phyloP scores from a whole-genome alignment of 35 echinoderm and acorn worm genomes.

The Ophioderma brevispina region DNA sequence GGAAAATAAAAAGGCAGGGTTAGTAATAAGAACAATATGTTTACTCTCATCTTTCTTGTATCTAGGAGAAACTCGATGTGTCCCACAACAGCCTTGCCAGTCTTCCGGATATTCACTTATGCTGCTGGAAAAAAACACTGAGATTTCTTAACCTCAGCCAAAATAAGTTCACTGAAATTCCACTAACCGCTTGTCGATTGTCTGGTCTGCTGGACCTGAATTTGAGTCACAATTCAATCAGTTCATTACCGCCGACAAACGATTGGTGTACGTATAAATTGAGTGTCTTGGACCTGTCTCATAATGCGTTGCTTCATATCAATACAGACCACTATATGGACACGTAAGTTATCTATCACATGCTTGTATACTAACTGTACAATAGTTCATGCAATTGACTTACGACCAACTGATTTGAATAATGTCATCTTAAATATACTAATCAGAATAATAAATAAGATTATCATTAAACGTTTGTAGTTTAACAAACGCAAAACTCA shows the following conservation, averaged over 20 bases:
- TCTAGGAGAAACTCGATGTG: conserved; percentile 48
- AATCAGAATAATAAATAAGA: too few species aligned
- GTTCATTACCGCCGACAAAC: neutral
- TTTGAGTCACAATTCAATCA: conserved; percentile 42
- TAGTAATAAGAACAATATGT: too few species aligned
- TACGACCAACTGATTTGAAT: too few species aligned
- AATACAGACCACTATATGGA: neutral
- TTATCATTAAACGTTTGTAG: too few species aligned
- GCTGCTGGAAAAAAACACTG: conserved; percentile 46
- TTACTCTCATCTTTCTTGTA: too few species aligned
- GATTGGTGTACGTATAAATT: conserved; percentile 39
- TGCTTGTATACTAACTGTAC: too few species aligned
- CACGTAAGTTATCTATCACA: too few species aligned
- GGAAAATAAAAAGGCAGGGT: too few species aligned
- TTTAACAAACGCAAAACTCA: too few species aligned
- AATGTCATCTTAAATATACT: too few species aligned
- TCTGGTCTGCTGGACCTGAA: conserved; percentile 38
- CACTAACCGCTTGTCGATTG: conserved; percentile 33
- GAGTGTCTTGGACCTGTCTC: conserved; percentile 16
- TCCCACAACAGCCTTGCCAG: conserved; percentile 13
- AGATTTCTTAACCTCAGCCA: conserved; percentile 40
- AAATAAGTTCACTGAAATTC: conserved; percentile 53
- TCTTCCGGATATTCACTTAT: conserved; percentile 48
- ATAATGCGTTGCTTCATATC: neutral
- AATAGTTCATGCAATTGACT: too few species aligned